A percentile compares a stretch with the other conserved stretches of the same genome.
Conservation (phyloP, 2,888 invertebrate species). For the Stenurella melanura region DNA sequence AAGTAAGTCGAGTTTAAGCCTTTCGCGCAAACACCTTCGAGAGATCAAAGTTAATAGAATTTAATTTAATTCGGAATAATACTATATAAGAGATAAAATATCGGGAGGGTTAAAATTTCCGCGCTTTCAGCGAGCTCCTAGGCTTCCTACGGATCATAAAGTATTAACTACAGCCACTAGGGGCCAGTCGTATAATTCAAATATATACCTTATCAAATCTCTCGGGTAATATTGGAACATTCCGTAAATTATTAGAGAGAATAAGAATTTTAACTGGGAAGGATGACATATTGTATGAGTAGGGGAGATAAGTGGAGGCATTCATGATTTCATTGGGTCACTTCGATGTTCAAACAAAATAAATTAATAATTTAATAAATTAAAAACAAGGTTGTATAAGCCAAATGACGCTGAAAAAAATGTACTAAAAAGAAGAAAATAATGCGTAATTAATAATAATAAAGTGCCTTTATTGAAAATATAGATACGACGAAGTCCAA, state of each 20-base stretch:
- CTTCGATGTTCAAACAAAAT: too few species aligned
- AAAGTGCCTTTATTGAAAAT: too few species aligned
- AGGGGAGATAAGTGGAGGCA: neutral
- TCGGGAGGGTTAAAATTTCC: slow-evolving; percentile 44
- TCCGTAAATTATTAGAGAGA: slow-evolving; percentile 30
- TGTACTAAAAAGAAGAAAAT: too few species aligned
- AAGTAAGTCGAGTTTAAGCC: neutral
- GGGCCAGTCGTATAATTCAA: slow-evolving; percentile 48
- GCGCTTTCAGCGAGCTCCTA: slow-evolving; percentile 43
- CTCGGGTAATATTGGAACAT: slow-evolving; percentile 27
- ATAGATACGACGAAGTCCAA: too few species aligned
- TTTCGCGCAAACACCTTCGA: slow-evolving; percentile 14
- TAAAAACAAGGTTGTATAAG: too few species aligned
- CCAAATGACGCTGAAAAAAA: too few species aligned
- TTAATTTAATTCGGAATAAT: slow-evolving; percentile 39
- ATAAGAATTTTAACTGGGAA: slow-evolving; percentile 7
- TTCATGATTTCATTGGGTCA: slow-evolving; percentile 3
- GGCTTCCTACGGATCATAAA: slow-evolving; percentile 46
- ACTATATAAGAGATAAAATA: slow-evolving; percentile 32
- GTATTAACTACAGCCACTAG: slow-evolving; percentile 39
- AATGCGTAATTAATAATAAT: too few species aligned
- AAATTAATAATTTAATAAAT: too few species aligned
- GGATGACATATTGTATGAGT: neutral
- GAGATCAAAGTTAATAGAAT: slow-evolving; percentile 37
- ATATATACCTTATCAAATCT: slow-evolving; percentile 43